phyloP scores from a whole-genome alignment of 2,888 invertebrate species.

The Plemyria rubiginata region DNA sequence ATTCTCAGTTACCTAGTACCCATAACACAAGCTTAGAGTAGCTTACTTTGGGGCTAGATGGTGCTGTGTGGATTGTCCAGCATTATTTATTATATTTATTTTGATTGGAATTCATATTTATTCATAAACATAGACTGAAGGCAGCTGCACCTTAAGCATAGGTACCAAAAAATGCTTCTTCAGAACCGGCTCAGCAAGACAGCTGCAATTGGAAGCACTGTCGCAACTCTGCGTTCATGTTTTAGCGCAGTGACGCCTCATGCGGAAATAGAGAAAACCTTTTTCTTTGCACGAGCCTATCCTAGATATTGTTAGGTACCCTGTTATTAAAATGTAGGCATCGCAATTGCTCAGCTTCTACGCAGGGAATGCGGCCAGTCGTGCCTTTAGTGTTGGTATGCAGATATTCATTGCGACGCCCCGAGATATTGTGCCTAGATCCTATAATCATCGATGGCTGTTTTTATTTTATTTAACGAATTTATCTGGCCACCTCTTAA shows the following conservation, averaged over 20 bases:
- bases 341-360: conserved; percentile 28
- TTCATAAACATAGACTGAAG: no score
- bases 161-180: conserved; percentile 37
- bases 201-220: conserved; percentile 29
- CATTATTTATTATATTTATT: no score
- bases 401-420: conserved; percentile 7
- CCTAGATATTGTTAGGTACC: conserved; percentile 6
- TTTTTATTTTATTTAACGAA: background rate
- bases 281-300: conserved; percentile 59
- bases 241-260: conserved; percentile 36
- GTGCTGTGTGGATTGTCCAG: no score
- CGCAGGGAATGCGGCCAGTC: conserved; percentile 48
- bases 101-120: no score
- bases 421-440: conserved; percentile 6
- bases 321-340: conserved; percentile 29
- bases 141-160: conserved; percentile 13
- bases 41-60: no score
- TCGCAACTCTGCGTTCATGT: conserved; percentile 35
- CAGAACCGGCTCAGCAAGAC: conserved; percentile 35
- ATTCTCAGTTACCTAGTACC: no score
- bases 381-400: conserved; percentile 44
- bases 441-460: background rate
- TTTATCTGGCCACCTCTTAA: no score
- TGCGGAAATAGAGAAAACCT: conserved; percentile 55
- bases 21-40: no score